Percentiles rank a stretch among this genome's conserved stretches.
phyloP scores from a whole-genome alignment of 2,113 vertebrate genomes.

The Haliaeetus leucogaster region DNA sequence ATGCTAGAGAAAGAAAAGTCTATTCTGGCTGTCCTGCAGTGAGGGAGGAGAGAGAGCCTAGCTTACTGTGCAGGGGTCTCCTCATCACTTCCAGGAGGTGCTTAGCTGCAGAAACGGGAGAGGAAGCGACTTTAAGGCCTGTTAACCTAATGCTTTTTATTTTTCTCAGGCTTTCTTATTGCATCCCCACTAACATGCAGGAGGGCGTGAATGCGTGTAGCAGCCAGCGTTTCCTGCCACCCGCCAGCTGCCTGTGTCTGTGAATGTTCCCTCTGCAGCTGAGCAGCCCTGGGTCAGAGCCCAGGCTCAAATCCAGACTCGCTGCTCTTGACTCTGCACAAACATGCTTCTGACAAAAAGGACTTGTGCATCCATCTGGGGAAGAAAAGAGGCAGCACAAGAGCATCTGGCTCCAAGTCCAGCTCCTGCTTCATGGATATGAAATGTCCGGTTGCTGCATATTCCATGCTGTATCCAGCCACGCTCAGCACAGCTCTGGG shows the following conservation, averaged over 20 bases:
- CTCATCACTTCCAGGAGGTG: not conserved
- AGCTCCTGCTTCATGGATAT: fast-evolving
- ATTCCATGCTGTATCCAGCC: not conserved
- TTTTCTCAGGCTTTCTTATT: not conserved
- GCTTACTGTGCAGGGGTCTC: not conserved
- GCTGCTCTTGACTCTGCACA: not conserved
- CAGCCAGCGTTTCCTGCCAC: not conserved
- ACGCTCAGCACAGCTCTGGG: fast-evolving
- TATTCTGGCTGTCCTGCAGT: fast-evolving
- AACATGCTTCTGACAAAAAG: not conserved
- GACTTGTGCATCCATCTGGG: not conserved
- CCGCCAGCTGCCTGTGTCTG: not conserved
- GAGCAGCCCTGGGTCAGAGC: not conserved
- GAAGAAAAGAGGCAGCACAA: not conserved
- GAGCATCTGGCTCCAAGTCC: not conserved
- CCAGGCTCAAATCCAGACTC: not conserved
- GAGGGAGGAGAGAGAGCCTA: not conserved
- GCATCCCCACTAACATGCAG: not conserved
- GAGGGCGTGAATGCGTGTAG: not conserved
- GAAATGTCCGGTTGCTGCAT: not conserved
- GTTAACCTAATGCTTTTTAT: fast-evolving
- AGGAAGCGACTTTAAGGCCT: not conserved
- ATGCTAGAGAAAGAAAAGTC: not conserved
- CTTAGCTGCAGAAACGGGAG: not conserved
- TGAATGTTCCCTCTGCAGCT: not conserved